Evolutionary conservation across 2,113 vertebrate genomes (phyloP), one percentile per base, ranked within the genome.

Genomic region (Aegithalos caudatus): DNA sequence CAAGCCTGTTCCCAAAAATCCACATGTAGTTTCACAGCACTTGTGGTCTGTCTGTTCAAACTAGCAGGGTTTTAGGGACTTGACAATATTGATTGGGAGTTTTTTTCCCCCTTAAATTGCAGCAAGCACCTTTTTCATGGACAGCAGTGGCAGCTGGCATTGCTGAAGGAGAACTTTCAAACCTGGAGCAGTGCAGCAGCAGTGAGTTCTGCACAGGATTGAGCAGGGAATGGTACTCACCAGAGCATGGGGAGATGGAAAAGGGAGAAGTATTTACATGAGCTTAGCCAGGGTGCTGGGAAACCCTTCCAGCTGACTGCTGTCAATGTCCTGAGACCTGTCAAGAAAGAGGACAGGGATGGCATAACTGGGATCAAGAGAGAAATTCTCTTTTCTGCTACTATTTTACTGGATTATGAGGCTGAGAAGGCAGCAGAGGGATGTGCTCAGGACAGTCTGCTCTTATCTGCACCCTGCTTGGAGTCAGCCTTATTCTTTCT

Each of bases 281-380:
- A 95, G 77, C 81, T 95, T 97, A 70, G 73, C 65, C 72, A 94
- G 38, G 37, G 71, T 71, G 83, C 86, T 94, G 80, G 93, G 77
- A 40, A 90, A 48, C 40, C 85, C 64, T 45, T 65, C 94, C 66
- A 93, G 45, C 58, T 1, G 51, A 15, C 90, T 77, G 56, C 51
- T 80, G 48, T 29, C 70, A 1, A 37, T 74, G 90, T 96, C 90
- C 64, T 95, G 95, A 80, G 93, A 65, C 88, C 97, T 97, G 20
- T 3, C 71, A 45, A 58, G 79, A 57, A 60, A 86, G 24, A 86
- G 66, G 18, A 29, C 51, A 77, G n/a, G 5, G 15, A 40, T 51
- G 29, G 31, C 2, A 3, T 40, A 24, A 65, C 2, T 54, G 19
- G 37, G 11, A n/a, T 35, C n/a, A 62, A 69, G 69, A 38, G 21